These are phyloP conservation scores for Agapornis canus DNA, from an alignment of 2,797 vertebrate genomes.

Conservation along the genomic window DNA sequence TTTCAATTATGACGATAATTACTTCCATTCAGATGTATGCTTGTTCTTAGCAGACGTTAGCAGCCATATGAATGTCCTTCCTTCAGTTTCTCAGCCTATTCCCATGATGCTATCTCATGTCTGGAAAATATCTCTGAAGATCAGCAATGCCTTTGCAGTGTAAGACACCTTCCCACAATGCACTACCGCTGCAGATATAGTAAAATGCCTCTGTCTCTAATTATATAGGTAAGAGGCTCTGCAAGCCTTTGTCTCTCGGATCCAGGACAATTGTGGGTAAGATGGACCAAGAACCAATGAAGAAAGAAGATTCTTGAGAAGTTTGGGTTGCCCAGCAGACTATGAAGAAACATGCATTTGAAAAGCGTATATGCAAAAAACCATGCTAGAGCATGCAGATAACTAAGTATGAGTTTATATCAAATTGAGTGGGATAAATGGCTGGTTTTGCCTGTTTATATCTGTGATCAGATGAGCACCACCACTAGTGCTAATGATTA, in stretches of 20 bases:
- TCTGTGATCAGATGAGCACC: neutral
- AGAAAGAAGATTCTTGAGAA: neutral
- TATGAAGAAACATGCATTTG: neutral
- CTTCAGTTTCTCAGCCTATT: neutral
- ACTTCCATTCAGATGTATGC: neutral
- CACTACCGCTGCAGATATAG: neutral
- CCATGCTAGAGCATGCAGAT: fast-evolving
- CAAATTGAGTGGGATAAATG: neutral
- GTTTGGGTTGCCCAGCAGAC: neutral
- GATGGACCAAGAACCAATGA: neutral
- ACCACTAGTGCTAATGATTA: neutral
- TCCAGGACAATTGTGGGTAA: neutral
- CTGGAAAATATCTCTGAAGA: neutral
- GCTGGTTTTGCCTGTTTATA: neutral
- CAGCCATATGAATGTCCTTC: neutral
- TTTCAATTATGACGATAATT: neutral
- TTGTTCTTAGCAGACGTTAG: neutral
- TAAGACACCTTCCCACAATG: neutral
- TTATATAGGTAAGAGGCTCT: neutral
- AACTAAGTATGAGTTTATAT: neutral
- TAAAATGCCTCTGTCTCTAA: neutral
- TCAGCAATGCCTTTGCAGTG: neutral
- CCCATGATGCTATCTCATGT: neutral
- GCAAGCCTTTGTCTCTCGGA: neutral
- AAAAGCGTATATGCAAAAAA: neutral